Evolutionary conservation across 2,888 invertebrate genomes (phyloP), one percentile per base, ranked within the genome.

Genomic region (Acronicta psi): DNA sequence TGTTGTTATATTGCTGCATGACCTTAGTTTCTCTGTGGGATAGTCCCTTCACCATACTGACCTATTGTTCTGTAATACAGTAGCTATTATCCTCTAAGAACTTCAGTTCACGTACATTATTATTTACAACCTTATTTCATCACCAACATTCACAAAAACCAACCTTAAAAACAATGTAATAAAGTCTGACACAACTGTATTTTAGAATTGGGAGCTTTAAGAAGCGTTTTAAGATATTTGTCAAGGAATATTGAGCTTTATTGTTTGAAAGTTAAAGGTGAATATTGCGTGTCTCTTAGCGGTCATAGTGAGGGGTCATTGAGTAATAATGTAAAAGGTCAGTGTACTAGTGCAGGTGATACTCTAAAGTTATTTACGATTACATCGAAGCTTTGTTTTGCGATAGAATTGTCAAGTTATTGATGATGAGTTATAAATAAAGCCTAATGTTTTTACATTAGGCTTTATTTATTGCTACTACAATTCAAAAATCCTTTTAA

Each of bases 251-350:
- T 40, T 34, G 2, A 8, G 41, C 46, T 41, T 25, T 75, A 47
- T 36, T n/a, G 1, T 42, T 18, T 40, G 0, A 31, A 49, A 0
- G 0, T 0, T 36, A 59, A 55, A 34, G 34, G 7, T 17, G 34
- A 52, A 37, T n/a, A 16, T 2, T 5, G 2, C 11, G 3, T 29
- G n/a, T 37, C 80, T 76, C 69, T 64, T 64, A 56, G 62, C 50
- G 52, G 75, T 75, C 73, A 70, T 66, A 83, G 84, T 81, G 82
- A 86, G 77, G 80, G 87, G 87, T 83, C 81, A 84, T 87, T 87
- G 79, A 76, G 84, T 79, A 87, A 88, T 76, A 64, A 61, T 62
- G 49, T 47, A 88, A 88, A n/a, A 88, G 88, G 87, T 87, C 85
- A 86, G 73, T 66, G 51, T 65, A 73, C 67, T 66, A 73, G 62